phyloP scores from a whole-genome alignment of 1,140 invertebrate genomes.

The Halesus radiatus region DNA sequence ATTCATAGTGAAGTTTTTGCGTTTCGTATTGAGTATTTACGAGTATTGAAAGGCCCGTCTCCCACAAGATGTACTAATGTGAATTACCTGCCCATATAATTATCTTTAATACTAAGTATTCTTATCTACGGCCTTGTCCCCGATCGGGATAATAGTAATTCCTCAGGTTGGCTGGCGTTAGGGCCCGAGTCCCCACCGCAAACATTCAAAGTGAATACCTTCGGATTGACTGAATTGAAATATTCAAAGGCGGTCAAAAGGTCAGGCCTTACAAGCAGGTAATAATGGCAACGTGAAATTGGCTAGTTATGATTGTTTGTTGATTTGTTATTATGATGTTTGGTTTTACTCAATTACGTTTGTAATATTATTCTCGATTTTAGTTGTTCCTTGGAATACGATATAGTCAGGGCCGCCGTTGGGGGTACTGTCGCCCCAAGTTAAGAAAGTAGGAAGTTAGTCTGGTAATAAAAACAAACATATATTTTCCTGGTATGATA shows the following conservation, averaged over 20 bases:
- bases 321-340: conserved; percentile 23
- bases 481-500: no score
- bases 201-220: conserved; percentile 30
- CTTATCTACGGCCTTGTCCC: conserved; percentile 29
- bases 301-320: conserved; percentile 27
- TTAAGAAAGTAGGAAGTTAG: no score
- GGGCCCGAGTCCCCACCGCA: background rate
- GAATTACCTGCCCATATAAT: background rate
- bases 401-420: no score
- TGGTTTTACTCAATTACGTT: conserved; percentile 33
- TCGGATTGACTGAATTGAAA: conserved; percentile 34
- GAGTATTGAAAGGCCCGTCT: background rate
- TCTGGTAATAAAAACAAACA: no score
- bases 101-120: conserved; percentile 12
- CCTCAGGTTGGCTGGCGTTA: conserved; percentile 1
- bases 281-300: conserved; percentile 2
- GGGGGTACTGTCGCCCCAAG: no score
- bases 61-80: background rate
- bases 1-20: background rate
- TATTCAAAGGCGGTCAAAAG: conserved; percentile 38
- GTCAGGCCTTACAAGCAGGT: conserved; percentile 16
- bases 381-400: background rate
- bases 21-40: background rate
- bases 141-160: conserved; percentile 11
- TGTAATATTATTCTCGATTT: background rate